Evolutionary conservation across 1,140 invertebrate genomes (phyloP).

Genomic region (Tyrophagus putrescentiae): DNA sequence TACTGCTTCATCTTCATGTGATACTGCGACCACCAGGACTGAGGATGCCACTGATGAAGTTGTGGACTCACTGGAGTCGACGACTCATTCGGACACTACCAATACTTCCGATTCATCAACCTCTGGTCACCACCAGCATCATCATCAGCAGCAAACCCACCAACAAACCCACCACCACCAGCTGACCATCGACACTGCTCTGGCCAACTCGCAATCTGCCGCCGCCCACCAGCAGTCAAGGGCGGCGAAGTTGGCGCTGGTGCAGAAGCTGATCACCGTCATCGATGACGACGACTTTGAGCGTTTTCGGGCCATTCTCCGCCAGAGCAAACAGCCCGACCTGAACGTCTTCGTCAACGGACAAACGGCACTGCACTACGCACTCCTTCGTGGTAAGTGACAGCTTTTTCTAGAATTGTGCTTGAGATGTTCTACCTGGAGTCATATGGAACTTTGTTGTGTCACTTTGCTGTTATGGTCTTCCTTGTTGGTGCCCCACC

Average conservation of each 20-base stretch:
- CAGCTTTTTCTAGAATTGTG: not conserved
- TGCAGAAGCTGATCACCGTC: conserved; percentile 12
- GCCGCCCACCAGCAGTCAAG: not conserved
- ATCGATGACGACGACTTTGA: conserved; percentile 20
- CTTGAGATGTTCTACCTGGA: not conserved
- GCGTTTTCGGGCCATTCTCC: conserved; percentile 7
- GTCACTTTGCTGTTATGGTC: too few species aligned
- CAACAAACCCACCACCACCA: not conserved
- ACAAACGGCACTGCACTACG: conserved; percentile 25
- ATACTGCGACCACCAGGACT: too few species aligned
- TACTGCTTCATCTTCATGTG: too few species aligned
- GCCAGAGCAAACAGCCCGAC: conserved; percentile 18
- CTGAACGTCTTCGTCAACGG: conserved; percentile 25
- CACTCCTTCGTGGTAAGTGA: conserved; percentile 20
- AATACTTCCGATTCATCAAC: not conserved
- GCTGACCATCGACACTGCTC: not conserved
- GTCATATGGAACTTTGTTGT: not conserved
- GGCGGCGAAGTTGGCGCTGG: conserved; percentile 1
- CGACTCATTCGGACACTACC: too few species aligned
- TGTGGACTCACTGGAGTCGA: too few species aligned
- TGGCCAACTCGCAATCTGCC: not conserved
- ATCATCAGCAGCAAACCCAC: not conserved
- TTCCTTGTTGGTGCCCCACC: not conserved
- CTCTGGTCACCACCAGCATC: not conserved
- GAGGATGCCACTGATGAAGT: too few species aligned